These are phyloP conservation scores for Xiphias gladius DNA, from an alignment of 2,113 vertebrate species.

Conservation along the genomic window DNA sequence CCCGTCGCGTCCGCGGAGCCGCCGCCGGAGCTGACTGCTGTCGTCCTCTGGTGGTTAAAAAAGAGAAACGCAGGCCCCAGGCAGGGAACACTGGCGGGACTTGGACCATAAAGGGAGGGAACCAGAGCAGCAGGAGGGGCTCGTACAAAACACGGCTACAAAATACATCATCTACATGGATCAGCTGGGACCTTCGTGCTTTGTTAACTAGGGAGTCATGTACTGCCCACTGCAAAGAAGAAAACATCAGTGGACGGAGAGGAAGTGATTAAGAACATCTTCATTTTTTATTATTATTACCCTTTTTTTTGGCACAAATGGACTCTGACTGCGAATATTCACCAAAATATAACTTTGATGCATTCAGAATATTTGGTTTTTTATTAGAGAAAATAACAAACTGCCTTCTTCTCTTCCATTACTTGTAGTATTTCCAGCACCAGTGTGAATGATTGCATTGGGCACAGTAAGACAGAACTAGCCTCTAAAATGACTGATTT, in stretches of 20 bases:
- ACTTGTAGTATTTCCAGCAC: not conserved
- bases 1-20: not conserved
- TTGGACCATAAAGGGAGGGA: not conserved
- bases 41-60: constrained; percentile 77
- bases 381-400: not conserved
- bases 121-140: not conserved
- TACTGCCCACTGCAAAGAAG: not conserved
- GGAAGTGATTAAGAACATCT: too few relatives aligned
- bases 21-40: constrained; percentile 35
- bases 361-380: not conserved
- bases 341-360: not conserved
- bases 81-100: too few relatives aligned
- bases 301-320: too few relatives aligned
- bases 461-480: not conserved
- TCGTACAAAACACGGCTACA: not conserved
- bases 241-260: not conserved
- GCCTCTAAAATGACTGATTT: not conserved
- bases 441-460: not conserved
- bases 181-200: too few relatives aligned
- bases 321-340: too few relatives aligned
- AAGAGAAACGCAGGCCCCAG: constrained; percentile 60
- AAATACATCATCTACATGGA: not conserved
- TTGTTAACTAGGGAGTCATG: not conserved
- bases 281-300: too few relatives aligned
- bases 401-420: not conserved